Base-by-base conservation (phyloP, 2,888 invertebrate species). In the Nysson spinosus region DNA sequence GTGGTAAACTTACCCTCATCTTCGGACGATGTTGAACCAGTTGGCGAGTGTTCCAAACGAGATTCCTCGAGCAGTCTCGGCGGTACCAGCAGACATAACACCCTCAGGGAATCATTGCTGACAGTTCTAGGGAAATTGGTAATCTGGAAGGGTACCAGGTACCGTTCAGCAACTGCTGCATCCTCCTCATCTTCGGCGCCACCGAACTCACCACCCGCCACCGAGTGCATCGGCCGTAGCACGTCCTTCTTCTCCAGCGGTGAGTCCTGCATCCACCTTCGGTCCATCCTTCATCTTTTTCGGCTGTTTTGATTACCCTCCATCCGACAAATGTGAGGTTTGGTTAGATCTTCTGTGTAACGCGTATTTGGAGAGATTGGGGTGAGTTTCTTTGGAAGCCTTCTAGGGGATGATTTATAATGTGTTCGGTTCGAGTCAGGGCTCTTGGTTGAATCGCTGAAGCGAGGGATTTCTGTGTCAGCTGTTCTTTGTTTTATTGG, bases 71-170 rank as follows among this genome's bases (percentile, higher is more conserved):
- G 83, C 67, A 87, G 87, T 52, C 68, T 86, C 39, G 87, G 87
- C 17, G 86, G 85, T 42, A 82, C 79, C 62, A 82, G 80, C 60
- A 85, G 89, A 67, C 89, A 88, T 72, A 86, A 85, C 64, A 88
- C 88, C 56, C 81, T 92, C 79, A 89, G 92, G 78, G 91, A 92
- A 84, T 92, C 92, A 70, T 89, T 93, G 82, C 89, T 92, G 78
- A 90, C 90, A 68, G 90, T 91, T 80, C 89, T 92, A 75, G 91
- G 91, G 78, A 91, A 91, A 86, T 88, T 91, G 83, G 91, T 91
- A 83, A 85, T 87, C 49, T 89, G 90, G 89, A 88, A 88, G 74
- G 88, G 89, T 69, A 87, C 89, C 64, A 85, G 88, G 71, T 90
- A 83, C 67, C 81, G 87, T 32, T 84, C 83, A 37, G 83, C 83